Evolutionary conservation across 2,888 invertebrate species (phyloP), one percentile per base, ranked within the genome.

Genomic region (Heterodera filipjevi): DNA sequence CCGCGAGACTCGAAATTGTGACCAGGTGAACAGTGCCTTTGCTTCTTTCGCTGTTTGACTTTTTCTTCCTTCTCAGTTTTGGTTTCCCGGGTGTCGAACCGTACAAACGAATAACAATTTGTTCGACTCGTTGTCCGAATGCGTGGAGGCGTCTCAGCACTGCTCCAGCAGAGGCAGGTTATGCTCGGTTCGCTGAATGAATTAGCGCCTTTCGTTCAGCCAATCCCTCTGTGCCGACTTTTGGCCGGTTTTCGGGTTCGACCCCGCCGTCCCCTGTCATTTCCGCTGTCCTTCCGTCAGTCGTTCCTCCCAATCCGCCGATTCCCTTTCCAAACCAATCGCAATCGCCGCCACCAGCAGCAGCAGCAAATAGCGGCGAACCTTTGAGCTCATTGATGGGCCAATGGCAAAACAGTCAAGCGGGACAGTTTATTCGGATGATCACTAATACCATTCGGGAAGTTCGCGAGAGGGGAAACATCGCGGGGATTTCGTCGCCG

Each of bases 61-160:
- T 49, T 49, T 78, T n/a, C n/a, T n/a, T 27, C n/a, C 44, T 16
- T 22, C 10, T 19, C 82, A 86, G 77, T 86, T 87, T 76, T 86
- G 86, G 86, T 87, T 87, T 77, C 86, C 86, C 14, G 83, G 87
- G 22, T 88, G 88, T 79, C 77, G 81, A 27, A 88, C 87, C 2
- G 82, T 81, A 14, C 84, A 85, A 19, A 88, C 88, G 27, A 88
- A 89, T 78, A 84, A 85, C 22, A 88, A 88, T 79, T 80, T 88
- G 2, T 88, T 88, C 79, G 84, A 86, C 53, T 81, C 83, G 30
- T 80, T 82, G 53, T 82, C 81, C 35, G 79, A 81, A 35, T 88
- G 88, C 76, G 81, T 82, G 66, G 82, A 79, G 70, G 80, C 86
- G 27, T 86, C 86, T 14, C 80, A 82, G 32, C 78, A 85, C 72